Conservation (phyloP, 2,888 invertebrate genomes). For the Teleiodes luculella region DNA sequence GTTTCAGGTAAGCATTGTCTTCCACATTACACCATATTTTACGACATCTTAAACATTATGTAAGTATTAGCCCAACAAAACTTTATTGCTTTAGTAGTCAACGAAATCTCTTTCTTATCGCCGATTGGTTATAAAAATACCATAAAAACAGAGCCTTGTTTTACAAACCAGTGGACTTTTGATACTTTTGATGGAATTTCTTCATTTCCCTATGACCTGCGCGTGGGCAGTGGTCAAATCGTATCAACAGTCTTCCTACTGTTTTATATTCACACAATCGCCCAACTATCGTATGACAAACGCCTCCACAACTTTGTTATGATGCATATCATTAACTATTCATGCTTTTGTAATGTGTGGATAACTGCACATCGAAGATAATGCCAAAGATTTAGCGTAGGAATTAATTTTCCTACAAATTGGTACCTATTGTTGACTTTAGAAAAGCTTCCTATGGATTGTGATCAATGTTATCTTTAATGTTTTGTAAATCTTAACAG, state of each 20-base stretch:
- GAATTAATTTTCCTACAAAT: neutral
- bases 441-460: too few species aligned
- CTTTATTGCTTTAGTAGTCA: neutral
- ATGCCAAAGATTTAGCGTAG: neutral
- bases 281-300: slow-evolving; percentile 32
- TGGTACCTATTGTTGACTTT: too few species aligned
- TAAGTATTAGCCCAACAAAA: neutral
- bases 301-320: slow-evolving; percentile 20
- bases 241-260: slow-evolving; percentile 46
- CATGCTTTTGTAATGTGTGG: slow-evolving; percentile 12
- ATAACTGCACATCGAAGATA: slow-evolving; percentile 15
- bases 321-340: slow-evolving; percentile 1
- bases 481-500: too few species aligned
- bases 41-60: neutral
- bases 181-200: slow-evolving; percentile 36
- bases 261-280: slow-evolving; percentile 45
- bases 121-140: slow-evolving; percentile 13
- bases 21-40: neutral
- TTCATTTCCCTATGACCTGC: slow-evolving; percentile 42
- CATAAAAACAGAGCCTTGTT: slow-evolving; percentile 20
- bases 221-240: slow-evolving; percentile 36
- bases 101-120: neutral
- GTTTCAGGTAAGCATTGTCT: neutral
- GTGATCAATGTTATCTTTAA: too few species aligned
- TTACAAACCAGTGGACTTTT: neutral